phyloP scores from a whole-genome alignment of 2,797 vertebrate genomes.

The Phrynocephalus vlangalii region DNA sequence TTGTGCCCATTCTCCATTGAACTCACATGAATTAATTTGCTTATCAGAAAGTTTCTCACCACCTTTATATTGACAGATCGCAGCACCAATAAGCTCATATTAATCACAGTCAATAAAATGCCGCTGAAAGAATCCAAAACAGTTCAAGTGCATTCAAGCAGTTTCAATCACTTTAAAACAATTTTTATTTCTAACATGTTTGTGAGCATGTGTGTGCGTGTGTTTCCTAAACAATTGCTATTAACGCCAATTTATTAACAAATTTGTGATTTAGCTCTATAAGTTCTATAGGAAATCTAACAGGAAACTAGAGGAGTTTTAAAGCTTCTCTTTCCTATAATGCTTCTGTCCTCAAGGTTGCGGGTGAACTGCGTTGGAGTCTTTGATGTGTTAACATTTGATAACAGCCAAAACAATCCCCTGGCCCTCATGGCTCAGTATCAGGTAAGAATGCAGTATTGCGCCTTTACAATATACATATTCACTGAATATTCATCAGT shows the following conservation, averaged over 20 bases:
- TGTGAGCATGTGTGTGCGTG: not conserved
- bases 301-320: slow-evolving; percentile 6
- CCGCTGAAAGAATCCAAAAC: too few relatives aligned
- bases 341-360: slow-evolving; percentile 76
- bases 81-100: too few relatives aligned
- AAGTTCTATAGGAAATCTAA: not conserved
- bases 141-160: too few relatives aligned
- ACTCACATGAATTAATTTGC: not conserved
- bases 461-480: not conserved
- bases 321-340: slow-evolving; percentile 49
- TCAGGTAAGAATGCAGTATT: slow-evolving; percentile 77
- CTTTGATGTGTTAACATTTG: slow-evolving; percentile 99
- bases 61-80: too few relatives aligned
- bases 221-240: not conserved
- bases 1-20: not conserved
- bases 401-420: slow-evolving; percentile 98
- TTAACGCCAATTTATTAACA: not conserved
- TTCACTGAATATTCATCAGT: not conserved
- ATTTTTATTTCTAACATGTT: too few relatives aligned
- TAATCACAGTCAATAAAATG: too few relatives aligned
- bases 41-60: too few relatives aligned
- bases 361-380: slow-evolving; percentile 95
- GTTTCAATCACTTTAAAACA: too few relatives aligned
- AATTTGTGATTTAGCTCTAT: not conserved
- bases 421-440: slow-evolving; percentile 97